phyloP scores from a whole-genome alignment of 2,113 vertebrate genomes.

The Hyla sarda region DNA sequence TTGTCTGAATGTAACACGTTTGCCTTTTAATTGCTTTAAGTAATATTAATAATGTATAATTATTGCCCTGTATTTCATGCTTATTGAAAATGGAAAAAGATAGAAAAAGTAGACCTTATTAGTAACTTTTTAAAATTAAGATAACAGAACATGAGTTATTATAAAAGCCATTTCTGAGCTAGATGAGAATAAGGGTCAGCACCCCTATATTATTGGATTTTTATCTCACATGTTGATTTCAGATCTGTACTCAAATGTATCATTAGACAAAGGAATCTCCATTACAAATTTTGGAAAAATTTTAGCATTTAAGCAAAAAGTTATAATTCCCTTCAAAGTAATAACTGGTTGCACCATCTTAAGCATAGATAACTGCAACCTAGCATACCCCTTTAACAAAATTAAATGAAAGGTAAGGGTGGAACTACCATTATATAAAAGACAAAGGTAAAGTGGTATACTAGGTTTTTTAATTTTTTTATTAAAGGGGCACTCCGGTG shows the following conservation, averaged over 20 bases:
- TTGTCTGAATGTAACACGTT: not conserved
- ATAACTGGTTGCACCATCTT: not conserved
- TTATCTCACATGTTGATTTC: not conserved
- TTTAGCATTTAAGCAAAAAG: no score
- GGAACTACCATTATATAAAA: no score
- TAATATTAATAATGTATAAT: slow-evolving; percentile 10
- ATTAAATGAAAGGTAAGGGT: no score
- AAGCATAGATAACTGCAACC: no score
- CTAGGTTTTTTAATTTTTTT: no score
- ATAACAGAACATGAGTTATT: not conserved
- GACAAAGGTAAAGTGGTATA: no score
- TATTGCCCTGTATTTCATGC: not conserved
- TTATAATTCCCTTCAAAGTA: not conserved
- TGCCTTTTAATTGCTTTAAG: not conserved
- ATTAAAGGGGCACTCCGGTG: no score
- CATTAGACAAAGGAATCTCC: not conserved
- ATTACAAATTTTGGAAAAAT: not conserved
- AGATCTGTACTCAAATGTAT: not conserved
- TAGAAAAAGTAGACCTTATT: not conserved
- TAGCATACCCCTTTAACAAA: no score
- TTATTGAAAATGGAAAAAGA: slow-evolving; percentile 6
- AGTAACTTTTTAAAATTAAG: not conserved
- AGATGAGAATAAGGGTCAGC: not conserved
- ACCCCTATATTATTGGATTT: not conserved
- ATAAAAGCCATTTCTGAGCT: not conserved